Evolutionary conservation across 2,888 invertebrate genomes (phyloP).

Genomic region (Rhagonycha lutea): DNA sequence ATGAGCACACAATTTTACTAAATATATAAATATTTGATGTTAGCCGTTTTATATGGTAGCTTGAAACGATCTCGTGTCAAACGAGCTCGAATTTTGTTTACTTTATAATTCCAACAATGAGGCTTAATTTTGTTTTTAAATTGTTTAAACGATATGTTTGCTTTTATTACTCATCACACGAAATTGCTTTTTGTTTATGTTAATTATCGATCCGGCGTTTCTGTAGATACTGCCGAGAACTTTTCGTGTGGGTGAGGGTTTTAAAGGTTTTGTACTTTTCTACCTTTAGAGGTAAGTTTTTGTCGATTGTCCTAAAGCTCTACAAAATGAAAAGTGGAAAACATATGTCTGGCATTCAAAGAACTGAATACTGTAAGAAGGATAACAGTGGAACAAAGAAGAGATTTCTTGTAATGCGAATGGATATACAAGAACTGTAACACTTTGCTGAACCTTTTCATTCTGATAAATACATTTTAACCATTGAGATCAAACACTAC

Average conservation of each 20-base stretch:
- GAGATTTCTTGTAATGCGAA: background rate
- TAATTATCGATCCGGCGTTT: background rate
- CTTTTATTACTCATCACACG: background rate
- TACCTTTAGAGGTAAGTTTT: background rate
- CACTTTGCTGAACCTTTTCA: background rate
- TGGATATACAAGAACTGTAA: background rate
- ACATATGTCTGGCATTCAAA: background rate
- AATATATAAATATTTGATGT: background rate
- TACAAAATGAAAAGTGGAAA: background rate
- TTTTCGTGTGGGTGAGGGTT: background rate
- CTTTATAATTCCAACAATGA: background rate
- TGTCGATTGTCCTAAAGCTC: background rate
- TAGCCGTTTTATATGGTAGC: background rate
- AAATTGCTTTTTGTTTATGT: background rate
- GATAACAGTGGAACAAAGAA: background rate
- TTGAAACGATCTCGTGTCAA: background rate
- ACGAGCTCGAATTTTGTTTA: background rate
- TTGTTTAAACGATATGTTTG: background rate
- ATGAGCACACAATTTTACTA: background rate
- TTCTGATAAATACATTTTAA: background rate
- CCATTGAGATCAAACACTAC: background rate
- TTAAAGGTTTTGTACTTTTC: background rate
- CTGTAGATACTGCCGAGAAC: background rate
- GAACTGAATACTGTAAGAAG: background rate
- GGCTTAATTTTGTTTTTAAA: background rate